Base-by-base conservation (phyloP, 2,888 invertebrate species). In the Stenchaetothrips biformis region DNA sequence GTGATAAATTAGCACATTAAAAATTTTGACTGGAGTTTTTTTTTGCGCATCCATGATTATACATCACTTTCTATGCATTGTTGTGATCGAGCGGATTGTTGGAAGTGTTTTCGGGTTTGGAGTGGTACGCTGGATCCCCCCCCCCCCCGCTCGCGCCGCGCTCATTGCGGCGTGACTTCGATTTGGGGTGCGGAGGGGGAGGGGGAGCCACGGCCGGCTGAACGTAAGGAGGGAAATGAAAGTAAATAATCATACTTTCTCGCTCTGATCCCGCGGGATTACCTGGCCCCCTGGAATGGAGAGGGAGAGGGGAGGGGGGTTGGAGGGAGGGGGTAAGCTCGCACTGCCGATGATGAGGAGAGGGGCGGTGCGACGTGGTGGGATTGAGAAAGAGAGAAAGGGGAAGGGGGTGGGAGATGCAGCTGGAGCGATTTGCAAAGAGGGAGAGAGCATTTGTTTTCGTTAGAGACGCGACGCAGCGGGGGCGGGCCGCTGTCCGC, bases 361-460 rank as follows among this genome's bases (percentile, higher is more conserved):
- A 53, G 53, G 16, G 53, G 16, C 4, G 59, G 59, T 0, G 59
- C 16, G 59, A 13, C 59, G 59, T 18, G 6, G 11, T 18, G 59
- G 18, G 59, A 18, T 18, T 59, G 16, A 59, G 59, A 13, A 16
- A 18, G 59, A 16, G 59, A 59, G 59, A 18, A 16, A 2, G 53
- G 53, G 13, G 0, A 11, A 13, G 37, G 53, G 53, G 16, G 53
- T 4, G 53, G 11, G 16, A 53, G 53, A 13, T 13, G 53, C 16
- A 53, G 53, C 53, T 53, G 53, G 53, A 21, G 25, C 67, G 67
- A 74, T 74, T 74, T 74, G 67, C 67, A 74, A 74, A 74, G 67
- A 74, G 67, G 25, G 67, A 25, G 67, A 74, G 67, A 74, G 67
- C 67, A 74, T 74, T 74, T 74, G 67, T 74, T 74, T 74, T 74